A percentile compares a stretch with the other conserved stretches of the same genome.
phyloP scores from a whole-genome alignment of 2,888 invertebrate species.

The Ptychoptera albimana region DNA sequence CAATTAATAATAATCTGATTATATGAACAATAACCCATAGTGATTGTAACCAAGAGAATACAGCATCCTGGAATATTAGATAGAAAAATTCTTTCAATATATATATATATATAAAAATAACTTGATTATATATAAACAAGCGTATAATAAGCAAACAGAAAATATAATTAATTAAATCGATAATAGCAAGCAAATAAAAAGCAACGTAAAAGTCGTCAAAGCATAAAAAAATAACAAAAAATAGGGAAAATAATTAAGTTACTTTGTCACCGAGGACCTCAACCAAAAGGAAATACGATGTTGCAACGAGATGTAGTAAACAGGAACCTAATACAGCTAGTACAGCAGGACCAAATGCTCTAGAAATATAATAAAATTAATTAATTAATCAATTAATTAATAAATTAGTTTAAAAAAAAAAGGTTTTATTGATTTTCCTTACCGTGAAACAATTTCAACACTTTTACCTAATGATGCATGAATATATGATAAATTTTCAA shows the following conservation, averaged over 20 bases:
- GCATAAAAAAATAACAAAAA: neutral
- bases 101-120: too few relatives aligned
- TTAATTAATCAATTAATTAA: neutral
- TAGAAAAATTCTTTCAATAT: neutral
- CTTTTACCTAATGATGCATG: constrained; percentile 26
- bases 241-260: neutral
- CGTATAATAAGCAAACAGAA: neutral
- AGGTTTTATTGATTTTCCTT: constrained; percentile 6
- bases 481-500: constrained; percentile 22
- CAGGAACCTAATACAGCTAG: constrained; percentile 34
- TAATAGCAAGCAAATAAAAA: too few relatives aligned
- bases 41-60: constrained; percentile 31
- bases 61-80: constrained; percentile 17
- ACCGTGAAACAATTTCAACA: constrained; percentile 23
- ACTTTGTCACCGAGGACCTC: constrained; percentile 26
- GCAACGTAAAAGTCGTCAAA: too few relatives aligned
- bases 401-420: neutral
- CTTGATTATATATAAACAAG: neutral
- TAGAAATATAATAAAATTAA: constrained; percentile 9
- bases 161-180: too few relatives aligned
- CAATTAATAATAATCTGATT: constrained; percentile 32
- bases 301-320: constrained; percentile 37
- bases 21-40: constrained; percentile 35
- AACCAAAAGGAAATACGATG: constrained; percentile 36
- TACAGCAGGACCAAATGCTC: constrained; percentile 32